phyloP scores from a whole-genome alignment of 2,113 vertebrate species.

The Lophius piscatorius region DNA sequence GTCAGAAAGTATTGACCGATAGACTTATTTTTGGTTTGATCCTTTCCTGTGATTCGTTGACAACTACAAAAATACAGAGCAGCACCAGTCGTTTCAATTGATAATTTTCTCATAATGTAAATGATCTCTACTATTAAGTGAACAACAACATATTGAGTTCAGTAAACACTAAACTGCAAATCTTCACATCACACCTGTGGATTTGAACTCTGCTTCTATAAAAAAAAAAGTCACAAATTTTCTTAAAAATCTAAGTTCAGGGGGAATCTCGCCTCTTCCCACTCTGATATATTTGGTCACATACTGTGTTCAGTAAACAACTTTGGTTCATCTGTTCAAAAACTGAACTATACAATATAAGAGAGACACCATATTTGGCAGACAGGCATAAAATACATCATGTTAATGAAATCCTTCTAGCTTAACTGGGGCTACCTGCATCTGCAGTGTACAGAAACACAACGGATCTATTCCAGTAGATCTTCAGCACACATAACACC shows the following conservation, averaged over 20 bases:
- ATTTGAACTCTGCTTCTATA: background rate
- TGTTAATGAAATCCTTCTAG: conserved; percentile 45
- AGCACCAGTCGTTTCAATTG: background rate
- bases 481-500: conserved; percentile 22
- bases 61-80: conserved; percentile 2
- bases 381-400: conserved; percentile 35
- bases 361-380: conserved; percentile 52
- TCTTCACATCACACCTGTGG: background rate
- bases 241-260: no score
- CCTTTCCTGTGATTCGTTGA: conserved; percentile 23
- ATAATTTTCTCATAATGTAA: background rate
- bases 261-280: conserved; percentile 10
- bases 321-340: conserved; percentile 68
- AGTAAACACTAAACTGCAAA: background rate
- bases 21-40: background rate
- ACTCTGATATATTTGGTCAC: conserved; percentile 68
- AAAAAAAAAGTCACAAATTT: no score
- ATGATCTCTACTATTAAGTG: background rate
- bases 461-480: conserved; percentile 49
- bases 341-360: conserved; percentile 47
- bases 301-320: conserved; percentile 23
- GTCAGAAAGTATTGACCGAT: background rate
- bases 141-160: conserved; percentile 5
- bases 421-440: background rate
- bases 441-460: conserved; percentile 14